Evolutionary conservation across 2,888 invertebrate genomes (phyloP), one percentile per base, ranked within the genome.

Genomic region (Synanthedon myopaeformis): DNA sequence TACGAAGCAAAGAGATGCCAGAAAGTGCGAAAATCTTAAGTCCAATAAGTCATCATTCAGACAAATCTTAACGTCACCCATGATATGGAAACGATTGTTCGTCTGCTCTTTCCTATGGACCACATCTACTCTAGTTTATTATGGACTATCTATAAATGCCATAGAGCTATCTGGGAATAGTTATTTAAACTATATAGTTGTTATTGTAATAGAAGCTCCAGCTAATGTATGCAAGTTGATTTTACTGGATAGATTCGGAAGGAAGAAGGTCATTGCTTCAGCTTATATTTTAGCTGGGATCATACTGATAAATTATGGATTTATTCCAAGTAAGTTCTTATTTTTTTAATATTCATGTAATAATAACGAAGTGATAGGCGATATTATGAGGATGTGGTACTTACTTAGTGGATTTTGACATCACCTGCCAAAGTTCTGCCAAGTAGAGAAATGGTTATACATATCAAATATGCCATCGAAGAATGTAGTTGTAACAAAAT

Each of bases 91-190:
- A 42, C 81, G 92, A 57, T 71, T 92, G 19, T 70, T 90, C 51
- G 92, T 90, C 35, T 93, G 93, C 57, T 92, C 92, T 1, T 90
- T 93, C 59, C 91, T 93, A 59, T 94, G 94, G 94, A 90, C 92
- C 11, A 91, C 93, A 0, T 94, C 93, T 55, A 92, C 93, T 3
- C 88, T 95, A 55, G 92, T 94, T 6, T 95, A 94, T 72, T 95
- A 94, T 60, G 95, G 95, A 0, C 77, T 95, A 41, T 93, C 93
- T 0, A 88, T 95, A 49, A 94, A 94, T 69, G 92, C 95, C 0
- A 93, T 94, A 51, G 89, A 92, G 4, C 74, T 95, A 23, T 91
- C 91, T 14, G 94, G 94, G 1, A 91, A 94, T 64, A 92, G 92
- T 63, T 94, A 94, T 66, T 67, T 92, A 50, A 95, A 94, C 69